A percentile compares a stretch with the other conserved stretches of the same genome.
These are phyloP conservation scores for Oscheius sp. DNA, from an alignment of 2,888 invertebrate species.

Conservation along the genomic window DNA sequence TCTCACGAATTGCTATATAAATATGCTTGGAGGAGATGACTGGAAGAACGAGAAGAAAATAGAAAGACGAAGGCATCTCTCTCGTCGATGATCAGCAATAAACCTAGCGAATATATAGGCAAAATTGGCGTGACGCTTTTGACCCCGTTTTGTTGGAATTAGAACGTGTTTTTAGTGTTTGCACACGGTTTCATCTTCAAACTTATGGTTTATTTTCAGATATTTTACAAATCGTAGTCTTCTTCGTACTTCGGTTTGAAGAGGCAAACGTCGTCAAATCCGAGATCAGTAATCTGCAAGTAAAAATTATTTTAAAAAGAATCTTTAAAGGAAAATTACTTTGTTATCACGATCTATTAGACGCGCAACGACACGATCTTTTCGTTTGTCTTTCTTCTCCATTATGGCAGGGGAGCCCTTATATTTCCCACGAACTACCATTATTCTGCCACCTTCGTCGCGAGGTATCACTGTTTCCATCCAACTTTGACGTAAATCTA, in stretches of 20 bases:
- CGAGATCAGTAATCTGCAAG: conserved; percentile 35
- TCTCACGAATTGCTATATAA: conserved; percentile 46
- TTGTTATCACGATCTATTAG: conserved; percentile 24
- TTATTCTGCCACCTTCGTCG: conserved; percentile 44
- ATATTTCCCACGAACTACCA: conserved; percentile 48
- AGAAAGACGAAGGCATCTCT: not conserved
- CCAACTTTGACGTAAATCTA: conserved; percentile 50
- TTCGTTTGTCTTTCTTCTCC: conserved; percentile 46
- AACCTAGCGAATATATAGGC: conserved; percentile 2
- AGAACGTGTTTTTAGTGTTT: conserved; percentile 16
- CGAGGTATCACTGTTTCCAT: conserved; percentile 57
- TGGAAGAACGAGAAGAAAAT: conserved; percentile 7
- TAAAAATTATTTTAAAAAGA: conserved; percentile 10
- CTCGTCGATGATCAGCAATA: no score
- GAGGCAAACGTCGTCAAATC: conserved; percentile 55
- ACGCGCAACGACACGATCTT: conserved; percentile 32
- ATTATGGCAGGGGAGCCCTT: conserved; percentile 46
- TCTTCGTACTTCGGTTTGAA: conserved; percentile 37
- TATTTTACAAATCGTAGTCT: conserved; percentile 40
- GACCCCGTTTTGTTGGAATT: conserved; percentile 14
- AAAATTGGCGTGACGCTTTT: conserved; percentile 15
- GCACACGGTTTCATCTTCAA: conserved; percentile 14
- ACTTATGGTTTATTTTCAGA: conserved; percentile 9
- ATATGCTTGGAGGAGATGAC: conserved; percentile 28
- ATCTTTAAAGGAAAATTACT: not conserved